Evolutionary conservation across 35 echinoderm and acorn worm genomes (phyloP), one percentile per base, ranked within the genome.

Genomic region (Amphiura filiformis): DNA sequence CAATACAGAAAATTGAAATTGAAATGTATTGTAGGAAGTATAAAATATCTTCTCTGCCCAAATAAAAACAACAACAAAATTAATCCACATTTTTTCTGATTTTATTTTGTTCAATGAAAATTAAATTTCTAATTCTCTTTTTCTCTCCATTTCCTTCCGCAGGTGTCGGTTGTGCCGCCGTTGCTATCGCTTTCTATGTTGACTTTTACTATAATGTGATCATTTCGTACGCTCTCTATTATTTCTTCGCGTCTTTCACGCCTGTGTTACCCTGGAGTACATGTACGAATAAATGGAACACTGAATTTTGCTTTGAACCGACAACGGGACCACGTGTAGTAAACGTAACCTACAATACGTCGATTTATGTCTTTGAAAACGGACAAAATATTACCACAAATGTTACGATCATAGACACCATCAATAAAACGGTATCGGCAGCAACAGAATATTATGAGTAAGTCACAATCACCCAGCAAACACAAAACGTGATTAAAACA

Each of bases 191-290:
- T 31, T 99, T 99, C 80, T 94, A 89, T 37, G 93, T 99, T 17
- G 96, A 99, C 80, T 99, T 94, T 89, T 99, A 95, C 85, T 99
- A 99, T 90, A 99, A 99, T 81, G 96, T 99, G 35, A 99, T 99
- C 77, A 99, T 99, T 75, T 94, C 93, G 0, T 99, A 91, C 57
- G 93, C 96, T 13, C 64, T 94, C 32, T 94, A 94, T 80, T 94
- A 94, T 77, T 94, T 95, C 82, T 87, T 99, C 52, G 96, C 93
- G 0, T 98, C 96, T 17, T 99, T 99, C 78, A 87, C 87, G 1
- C 83, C 78, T 1, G 83, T 81, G 23, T 37, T 97, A 13, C 95
- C 95, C 3, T 97, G 95, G 95, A 94, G 92, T 57, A 79, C 85
- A 33, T 97, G 95, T 77, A 42, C 39, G 32, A 89, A 97, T 56